Percentiles rank a stretch among this genome's conserved stretches.
These are phyloP conservation scores for Neocrepidodera transversa DNA, from an alignment of 2,888 invertebrate species.

Conservation along the genomic window DNA sequence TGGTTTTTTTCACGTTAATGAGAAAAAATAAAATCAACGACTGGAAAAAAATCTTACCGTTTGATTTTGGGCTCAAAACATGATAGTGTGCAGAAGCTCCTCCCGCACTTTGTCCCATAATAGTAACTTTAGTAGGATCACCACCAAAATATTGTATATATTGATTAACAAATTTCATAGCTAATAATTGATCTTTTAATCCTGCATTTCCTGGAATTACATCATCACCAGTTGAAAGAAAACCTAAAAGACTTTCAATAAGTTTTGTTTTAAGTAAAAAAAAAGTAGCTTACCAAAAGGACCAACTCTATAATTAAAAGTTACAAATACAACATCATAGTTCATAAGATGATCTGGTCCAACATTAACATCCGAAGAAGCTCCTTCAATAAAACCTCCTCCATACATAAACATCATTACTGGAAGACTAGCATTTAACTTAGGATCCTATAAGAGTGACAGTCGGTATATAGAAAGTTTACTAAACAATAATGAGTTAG, in stretches of 20 bases:
- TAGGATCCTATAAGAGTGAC: conserved; percentile 35
- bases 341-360: conserved; percentile 65
- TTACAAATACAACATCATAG: conserved; percentile 70
- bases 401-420: conserved; percentile 59
- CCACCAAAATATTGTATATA: conserved; percentile 52
- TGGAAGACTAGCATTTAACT: conserved; percentile 47
- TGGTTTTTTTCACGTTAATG: too few species aligned
- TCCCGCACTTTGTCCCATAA: conserved; percentile 53
- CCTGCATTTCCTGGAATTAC: conserved; percentile 52
- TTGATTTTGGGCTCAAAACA: conserved; percentile 38
- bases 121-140: conserved; percentile 49
- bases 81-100: conserved; percentile 50
- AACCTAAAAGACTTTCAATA: conserved; percentile 42
- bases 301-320: conserved; percentile 74
- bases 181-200: conserved; percentile 51
- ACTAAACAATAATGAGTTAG: too few species aligned
- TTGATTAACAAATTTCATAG: conserved; percentile 48
- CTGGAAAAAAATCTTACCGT: conserved; percentile 29
- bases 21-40: too few species aligned
- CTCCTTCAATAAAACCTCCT: conserved; percentile 56
- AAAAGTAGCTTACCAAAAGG: conserved; percentile 63
- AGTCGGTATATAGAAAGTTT: too few species aligned
- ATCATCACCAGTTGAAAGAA: conserved; percentile 50
- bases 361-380: conserved; percentile 44
- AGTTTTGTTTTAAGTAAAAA: conserved; percentile 47